A percentile compares a stretch with the other conserved stretches of the same genome.
These are phyloP conservation scores for Myotis pilosus DNA, from an alignment of 2,797 vertebrate species.

Conservation along the genomic window DNA sequence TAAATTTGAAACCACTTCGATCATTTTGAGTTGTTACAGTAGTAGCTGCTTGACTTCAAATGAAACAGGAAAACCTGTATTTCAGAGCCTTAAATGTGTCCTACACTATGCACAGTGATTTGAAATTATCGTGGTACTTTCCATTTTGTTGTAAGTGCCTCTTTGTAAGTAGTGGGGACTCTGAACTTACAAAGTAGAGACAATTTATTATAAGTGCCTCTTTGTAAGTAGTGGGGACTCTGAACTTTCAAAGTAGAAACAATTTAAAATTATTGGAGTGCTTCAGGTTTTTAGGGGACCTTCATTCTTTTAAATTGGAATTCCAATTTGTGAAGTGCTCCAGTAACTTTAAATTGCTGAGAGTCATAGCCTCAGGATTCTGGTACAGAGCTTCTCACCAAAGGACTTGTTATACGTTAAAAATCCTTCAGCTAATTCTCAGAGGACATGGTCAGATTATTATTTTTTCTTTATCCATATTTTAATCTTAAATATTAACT, in stretches of 20 bases:
- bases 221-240: constrained; percentile 73
- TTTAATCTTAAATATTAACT: constrained; percentile 41
- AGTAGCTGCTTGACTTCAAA: constrained; percentile 63
- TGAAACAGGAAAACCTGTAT: constrained; percentile 53
- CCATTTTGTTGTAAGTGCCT: constrained; percentile 68
- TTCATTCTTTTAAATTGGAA: constrained; percentile 82
- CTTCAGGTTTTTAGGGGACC: constrained; percentile 79
- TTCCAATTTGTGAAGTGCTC: constrained; percentile 79
- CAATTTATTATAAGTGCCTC: constrained; percentile 78
- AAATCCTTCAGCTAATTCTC: constrained; percentile 65
- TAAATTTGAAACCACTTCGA: constrained; percentile 61
- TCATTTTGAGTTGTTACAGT: constrained; percentile 62
- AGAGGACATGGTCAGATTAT: constrained; percentile 46
- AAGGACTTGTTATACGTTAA: constrained; percentile 62
- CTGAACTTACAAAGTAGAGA: constrained; percentile 76
- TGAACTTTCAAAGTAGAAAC: constrained; percentile 78
- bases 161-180: constrained; percentile 73
- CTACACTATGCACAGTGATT: constrained; percentile 63
- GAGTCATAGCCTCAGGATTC: constrained; percentile 59
- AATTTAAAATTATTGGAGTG: constrained; percentile 82
- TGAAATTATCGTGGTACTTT: constrained; percentile 80
- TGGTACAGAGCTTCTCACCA: constrained; percentile 63
- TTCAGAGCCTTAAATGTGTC: constrained; percentile 72
- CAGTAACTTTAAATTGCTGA: constrained; percentile 80
- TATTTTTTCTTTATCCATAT: constrained; percentile 16